Conservation (phyloP, 92 coral and sea anemone genomes). For the Umimayanthus chanpuru region DNA sequence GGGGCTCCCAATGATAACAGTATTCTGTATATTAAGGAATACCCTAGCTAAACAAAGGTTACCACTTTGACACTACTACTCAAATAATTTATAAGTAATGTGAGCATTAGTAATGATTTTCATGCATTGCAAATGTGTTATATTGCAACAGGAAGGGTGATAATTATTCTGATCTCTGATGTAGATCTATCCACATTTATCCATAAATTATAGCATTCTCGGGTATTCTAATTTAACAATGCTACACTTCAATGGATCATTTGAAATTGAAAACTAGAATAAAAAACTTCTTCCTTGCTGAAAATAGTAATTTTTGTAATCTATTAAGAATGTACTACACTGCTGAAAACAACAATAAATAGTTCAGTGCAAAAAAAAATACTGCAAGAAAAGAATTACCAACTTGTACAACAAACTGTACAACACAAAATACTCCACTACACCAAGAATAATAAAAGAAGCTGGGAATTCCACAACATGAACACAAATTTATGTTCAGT, state of each 20-base stretch:
- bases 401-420: neutral
- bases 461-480: neutral
- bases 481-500: neutral
- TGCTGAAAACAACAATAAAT: too few relatives aligned
- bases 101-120: too few relatives aligned
- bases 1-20: too few relatives aligned
- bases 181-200: neutral
- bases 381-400: neutral
- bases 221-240: neutral
- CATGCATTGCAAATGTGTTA: neutral
- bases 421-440: neutral
- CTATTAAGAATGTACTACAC: too few relatives aligned
- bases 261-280: neutral
- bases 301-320: neutral
- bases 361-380: too few relatives aligned
- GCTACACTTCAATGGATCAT: slow-evolving; percentile 10
- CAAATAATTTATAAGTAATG: too few relatives aligned
- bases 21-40: too few relatives aligned
- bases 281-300: neutral
- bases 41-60: too few relatives aligned
- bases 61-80: too few relatives aligned
- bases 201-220: slow-evolving; percentile 28
- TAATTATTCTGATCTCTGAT: neutral
- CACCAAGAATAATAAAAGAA: neutral
- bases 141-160: neutral